These are phyloP conservation scores for Taurulus bubalis DNA, from an alignment of 2,113 vertebrate genomes.

Conservation along the genomic window DNA sequence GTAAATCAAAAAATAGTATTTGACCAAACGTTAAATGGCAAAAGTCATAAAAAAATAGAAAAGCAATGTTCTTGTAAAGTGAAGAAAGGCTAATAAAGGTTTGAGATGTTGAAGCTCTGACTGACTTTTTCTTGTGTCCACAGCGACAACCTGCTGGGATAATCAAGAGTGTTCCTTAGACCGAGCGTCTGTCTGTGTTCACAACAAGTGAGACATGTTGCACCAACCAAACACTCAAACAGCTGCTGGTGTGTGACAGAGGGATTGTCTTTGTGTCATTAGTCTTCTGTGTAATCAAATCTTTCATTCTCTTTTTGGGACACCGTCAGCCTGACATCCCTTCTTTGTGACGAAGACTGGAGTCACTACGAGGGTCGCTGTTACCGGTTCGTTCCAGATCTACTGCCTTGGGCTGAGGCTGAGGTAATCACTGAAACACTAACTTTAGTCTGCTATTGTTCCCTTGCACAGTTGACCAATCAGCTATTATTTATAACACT, in stretches of 20 bases:
- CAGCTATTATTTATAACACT: neutral
- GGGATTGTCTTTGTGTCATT: neutral
- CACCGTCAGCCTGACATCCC: no score
- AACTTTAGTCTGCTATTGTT: neutral
- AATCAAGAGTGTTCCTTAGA: rapidly evolving
- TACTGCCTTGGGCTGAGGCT: neutral
- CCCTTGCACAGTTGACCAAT: neutral
- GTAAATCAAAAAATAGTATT: neutral
- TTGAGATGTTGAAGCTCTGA: neutral
- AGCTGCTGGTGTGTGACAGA: neutral
- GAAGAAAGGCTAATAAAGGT: no score
- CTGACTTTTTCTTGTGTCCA: neutral
- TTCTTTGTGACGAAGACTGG: no score
- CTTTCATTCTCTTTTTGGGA: neutral
- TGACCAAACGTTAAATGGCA: no score
- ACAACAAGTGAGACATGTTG: no score
- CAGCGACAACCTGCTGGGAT: neutral
- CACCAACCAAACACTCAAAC: neutral
- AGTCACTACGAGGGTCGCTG: no score
- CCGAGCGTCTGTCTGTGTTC: neutral
- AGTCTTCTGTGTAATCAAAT: neutral
- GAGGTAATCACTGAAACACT: neutral
- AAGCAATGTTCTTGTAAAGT: no score
- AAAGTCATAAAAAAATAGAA: no score
- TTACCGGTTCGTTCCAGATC: no score